Evolutionary conservation across 2,113 vertebrate species (phyloP).

Genomic region (Xyliphius kryptos): DNA sequence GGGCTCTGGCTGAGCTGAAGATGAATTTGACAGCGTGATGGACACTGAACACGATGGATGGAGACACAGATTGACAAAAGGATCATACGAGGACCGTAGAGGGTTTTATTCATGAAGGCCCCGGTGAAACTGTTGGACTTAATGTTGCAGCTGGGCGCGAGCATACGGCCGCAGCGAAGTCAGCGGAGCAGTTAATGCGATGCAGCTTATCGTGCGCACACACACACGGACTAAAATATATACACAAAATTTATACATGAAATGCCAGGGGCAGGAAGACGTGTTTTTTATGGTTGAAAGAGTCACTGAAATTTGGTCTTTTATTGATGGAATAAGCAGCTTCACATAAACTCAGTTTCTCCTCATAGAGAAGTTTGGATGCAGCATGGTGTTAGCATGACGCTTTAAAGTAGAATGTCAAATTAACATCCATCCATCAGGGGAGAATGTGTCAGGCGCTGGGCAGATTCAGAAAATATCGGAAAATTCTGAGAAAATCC

Average conservation of each 20-base stretch:
- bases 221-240: slow-evolving; percentile 6
- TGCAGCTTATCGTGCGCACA: slow-evolving; percentile 13
- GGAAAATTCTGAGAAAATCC: no score
- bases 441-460: no score
- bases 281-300: slow-evolving; percentile 30
- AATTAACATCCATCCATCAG: not conserved
- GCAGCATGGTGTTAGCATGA: slow-evolving; percentile 16
- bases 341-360: slow-evolving; percentile 7
- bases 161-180: slow-evolving; percentile 4
- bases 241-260: slow-evolving; percentile 34
- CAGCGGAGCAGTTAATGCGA: slow-evolving; percentile 32
- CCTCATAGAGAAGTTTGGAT: slow-evolving; percentile 1
- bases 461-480: no score
- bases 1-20: slow-evolving; percentile 14
- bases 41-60: not conserved
- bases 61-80: slow-evolving; percentile 23
- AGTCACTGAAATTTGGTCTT: slow-evolving; percentile 7
- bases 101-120: not conserved
- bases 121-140: slow-evolving; percentile 1
- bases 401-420: not conserved
- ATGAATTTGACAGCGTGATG: slow-evolving; percentile 17
- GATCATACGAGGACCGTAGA: slow-evolving; percentile 13
- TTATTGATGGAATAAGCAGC: not conserved
- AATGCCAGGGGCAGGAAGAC: slow-evolving; percentile 22
- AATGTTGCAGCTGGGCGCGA: not conserved